Evolutionary conservation across 2,888 invertebrate species (phyloP).

Genomic region (Zaprionus bogoriensis): DNA sequence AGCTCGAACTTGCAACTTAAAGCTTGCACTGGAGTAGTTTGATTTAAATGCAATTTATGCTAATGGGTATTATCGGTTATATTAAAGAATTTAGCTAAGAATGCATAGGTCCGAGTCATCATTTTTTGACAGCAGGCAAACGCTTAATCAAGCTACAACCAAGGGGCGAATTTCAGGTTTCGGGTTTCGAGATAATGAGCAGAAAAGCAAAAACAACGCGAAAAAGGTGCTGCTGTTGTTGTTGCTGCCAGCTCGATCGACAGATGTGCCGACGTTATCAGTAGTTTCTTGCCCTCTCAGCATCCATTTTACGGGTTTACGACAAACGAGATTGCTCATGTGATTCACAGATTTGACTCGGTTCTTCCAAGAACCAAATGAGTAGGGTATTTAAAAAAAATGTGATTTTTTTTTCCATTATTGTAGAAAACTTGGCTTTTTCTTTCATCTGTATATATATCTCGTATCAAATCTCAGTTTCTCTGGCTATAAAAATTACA

Average conservation of each 20-base stretch:
- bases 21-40: constrained; percentile 49
- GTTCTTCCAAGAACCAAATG: not conserved
- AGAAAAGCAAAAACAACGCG: not conserved
- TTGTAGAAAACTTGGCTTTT: too few species aligned
- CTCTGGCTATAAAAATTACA: too few species aligned
- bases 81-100: too few species aligned
- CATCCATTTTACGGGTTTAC: not conserved
- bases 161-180: constrained; percentile 38
- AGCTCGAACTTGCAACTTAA: constrained; percentile 18
- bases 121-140: too few species aligned
- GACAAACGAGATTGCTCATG: not conserved
- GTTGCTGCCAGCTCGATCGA: too few species aligned
- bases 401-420: too few species aligned
- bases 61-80: too few species aligned
- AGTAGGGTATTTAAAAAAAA: not conserved
- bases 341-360: not conserved
- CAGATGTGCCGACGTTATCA: constrained; percentile 18
- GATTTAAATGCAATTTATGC: too few species aligned
- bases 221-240: constrained; percentile 1
- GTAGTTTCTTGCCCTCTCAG: not conserved
- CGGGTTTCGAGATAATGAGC: constrained; percentile 11
- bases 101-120: too few species aligned
- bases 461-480: too few species aligned
- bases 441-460: too few species aligned
- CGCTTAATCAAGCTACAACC: not conserved